Evolutionary conservation across 2,113 vertebrate genomes (phyloP), one percentile per base, ranked within the genome.

Genomic region (Sisor rabdophorus): DNA sequence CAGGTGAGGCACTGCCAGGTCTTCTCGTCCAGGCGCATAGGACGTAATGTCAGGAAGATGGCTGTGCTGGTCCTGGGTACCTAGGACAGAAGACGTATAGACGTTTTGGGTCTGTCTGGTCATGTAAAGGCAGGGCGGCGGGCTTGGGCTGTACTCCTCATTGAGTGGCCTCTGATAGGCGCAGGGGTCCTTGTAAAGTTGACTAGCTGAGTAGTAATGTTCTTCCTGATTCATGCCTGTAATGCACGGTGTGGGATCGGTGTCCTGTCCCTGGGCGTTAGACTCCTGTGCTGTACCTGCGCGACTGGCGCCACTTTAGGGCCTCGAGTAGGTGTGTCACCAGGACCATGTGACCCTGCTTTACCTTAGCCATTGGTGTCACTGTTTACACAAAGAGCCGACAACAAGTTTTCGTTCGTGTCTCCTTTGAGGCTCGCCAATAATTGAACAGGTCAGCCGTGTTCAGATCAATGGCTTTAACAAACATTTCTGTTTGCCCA

Each of bases 111-210:
- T 91, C 86, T 95, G 95, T 63, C 96, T 88, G 84, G 93, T 91
- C 94, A 98, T 92, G 86, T 98, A 98, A 47, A 98, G 92, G 85
- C 97, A 98, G 30, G 97, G 94, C 0, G 97, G 96, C 44, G 96
- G 97, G 65, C 91, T 93, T 77, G 88, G 82, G 84, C 50, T 92
- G 90, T 93, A 96, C 75, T 96, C 95, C 67, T 93, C 95, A n/a
- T 81, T 87, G 10, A 90, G 93, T 12, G 89, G 47, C 76, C 95
- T 90, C 91, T 98, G 96, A 84, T 94, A 98, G 7, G 91, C 92
- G 15, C 95, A 98, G 1, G 96, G 85, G 75, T 98, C 96, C 87
- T 97, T 98, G 89, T 96, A 98, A 73, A 96, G 90, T 81, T 94
- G 95, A 68, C 91, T 85, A 58, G 94, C 84, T 40, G 93, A 88